Conservation (phyloP, 1,140 invertebrate genomes). For the Lasioglossum albipes region DNA sequence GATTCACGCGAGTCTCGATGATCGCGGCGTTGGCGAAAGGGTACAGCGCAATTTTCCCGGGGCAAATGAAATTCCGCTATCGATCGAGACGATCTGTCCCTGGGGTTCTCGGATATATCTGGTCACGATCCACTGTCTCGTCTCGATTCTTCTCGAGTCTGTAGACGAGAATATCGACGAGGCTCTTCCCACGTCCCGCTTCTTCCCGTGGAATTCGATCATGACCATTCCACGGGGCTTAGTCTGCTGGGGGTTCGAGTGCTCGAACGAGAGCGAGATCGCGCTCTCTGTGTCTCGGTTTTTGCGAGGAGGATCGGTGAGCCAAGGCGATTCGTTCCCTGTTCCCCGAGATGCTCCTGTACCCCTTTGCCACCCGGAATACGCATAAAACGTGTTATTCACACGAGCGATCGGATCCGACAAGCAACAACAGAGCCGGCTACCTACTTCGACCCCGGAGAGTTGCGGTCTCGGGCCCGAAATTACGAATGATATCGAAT, state of each 20-base stretch:
- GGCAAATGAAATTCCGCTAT: too few species aligned
- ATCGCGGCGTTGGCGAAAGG: too few species aligned
- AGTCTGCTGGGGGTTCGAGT: slow-evolving; percentile 21
- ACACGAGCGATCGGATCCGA: slow-evolving; percentile 22
- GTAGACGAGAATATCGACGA: background rate
- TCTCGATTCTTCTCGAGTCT: background rate
- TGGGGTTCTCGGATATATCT: background rate
- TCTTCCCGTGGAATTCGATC: slow-evolving; percentile 8
- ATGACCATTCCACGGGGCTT: slow-evolving; percentile 2
- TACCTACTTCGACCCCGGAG: slow-evolving; percentile 17
- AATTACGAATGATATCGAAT: slow-evolving; percentile 78
- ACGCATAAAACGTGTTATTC: slow-evolving; percentile 54
- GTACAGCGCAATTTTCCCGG: too few species aligned
- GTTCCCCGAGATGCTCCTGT: too few species aligned
- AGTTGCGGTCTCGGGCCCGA: slow-evolving; percentile 61
- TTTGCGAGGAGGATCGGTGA: background rate
- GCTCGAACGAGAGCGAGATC: background rate
- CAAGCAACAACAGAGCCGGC: background rate
- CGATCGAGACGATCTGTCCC: too few species aligned
- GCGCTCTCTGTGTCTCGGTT: background rate
- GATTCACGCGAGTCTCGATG: too few species aligned
- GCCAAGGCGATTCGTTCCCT: background rate
- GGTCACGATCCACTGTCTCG: too few species aligned
- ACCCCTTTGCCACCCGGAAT: slow-evolving; percentile 35
- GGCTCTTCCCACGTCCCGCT: background rate